Evolutionary conservation across 2,797 vertebrate genomes (phyloP), one percentile per base, ranked within the genome.

Genomic region (Dryobates pubescens): DNA sequence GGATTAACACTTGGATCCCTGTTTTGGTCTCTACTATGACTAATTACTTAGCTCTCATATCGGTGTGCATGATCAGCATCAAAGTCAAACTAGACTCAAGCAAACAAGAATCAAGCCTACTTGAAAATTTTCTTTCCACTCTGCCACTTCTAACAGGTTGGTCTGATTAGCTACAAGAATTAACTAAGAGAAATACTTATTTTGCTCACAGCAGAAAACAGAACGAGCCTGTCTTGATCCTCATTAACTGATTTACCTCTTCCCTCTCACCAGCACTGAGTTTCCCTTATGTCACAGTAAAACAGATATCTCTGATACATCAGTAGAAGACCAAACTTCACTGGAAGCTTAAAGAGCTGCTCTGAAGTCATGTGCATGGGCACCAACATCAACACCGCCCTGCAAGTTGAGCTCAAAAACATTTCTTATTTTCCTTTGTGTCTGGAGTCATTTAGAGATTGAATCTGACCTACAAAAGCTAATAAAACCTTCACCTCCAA

Each of bases 401-500:
- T 34, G 13, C 10, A 74, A 68, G 29, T 4, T 22, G 18, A 81
- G 76, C 67, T 49, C 29, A 73, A 32, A 79, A 88, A 65, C 8
- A 58, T 41, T 81, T 85, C n/a, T 75, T 86, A 47, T 67, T 88
- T 64, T 38, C 89, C 26, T 80, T 9, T 53, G 19, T 51, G 34
- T 49, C 69, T 72, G 22, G 58, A 68, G 17, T 47, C 32, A 86
- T 49, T 87, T 49, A 73, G 10, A 64, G 59, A 72, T 56, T 47
- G 17, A 86, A 86, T 72, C 38, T 67, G 32, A 87, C 83, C 32
- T 80, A 53, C 30, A 81, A n/a, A 88, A 91, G 57, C n/a, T 58
- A 90, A 68, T 64, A 82, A 85, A 82, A 91, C 64, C 70, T 77
- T 32, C 0, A 0, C 56, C 62, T 74, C 75, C 82, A 82, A 29